Base-by-base conservation (phyloP, 2,888 invertebrate genomes). In the Podotricha telesiphe region DNA sequence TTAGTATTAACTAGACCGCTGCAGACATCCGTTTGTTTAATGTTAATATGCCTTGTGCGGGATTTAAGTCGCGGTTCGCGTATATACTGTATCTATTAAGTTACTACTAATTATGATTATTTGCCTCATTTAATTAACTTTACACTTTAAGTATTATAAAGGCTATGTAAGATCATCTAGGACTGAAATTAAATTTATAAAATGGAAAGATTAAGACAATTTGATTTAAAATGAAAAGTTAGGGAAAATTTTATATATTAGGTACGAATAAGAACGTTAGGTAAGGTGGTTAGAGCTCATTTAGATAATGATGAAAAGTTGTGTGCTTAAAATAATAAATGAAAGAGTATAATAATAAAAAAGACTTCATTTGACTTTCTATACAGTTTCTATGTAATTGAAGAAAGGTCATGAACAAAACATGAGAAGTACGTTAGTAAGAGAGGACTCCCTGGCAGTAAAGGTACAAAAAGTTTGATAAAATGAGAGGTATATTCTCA, bases 1-100 rank as follows among this genome's bases (percentile, higher is more conserved):
- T 51, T 22, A 22, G 15, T 51, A 51, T 22, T 51, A 51, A 22
- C 51, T 51, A 48, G 48, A 48, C 19, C 20, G 19, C 1, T 19
- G 22, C 22, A 51, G 22, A 51, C 22, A 51, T 51, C 22, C 22
- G 51, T 51, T 51, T 51, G 51, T 51, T 22, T 22, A 51, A 51
- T 51, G 15, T 15, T 51, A 22, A 51, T 22, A 51, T 22, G 20
- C 51, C 51, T 22, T 22, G 22, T 51, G 51, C 51, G 22, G 51
- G 15, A 22, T 51, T 22, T 51, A 51, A 51, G 51, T 22, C 51
- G 42, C 13, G 3, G 7, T 51, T 22, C 51, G n/a, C 22, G 20
- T 4, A 6, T 28, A 28, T 51, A 15, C 22, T 7, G 51, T 51
- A 51, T 51, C 15, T 51, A 51, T 22, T 22, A 51, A 51, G 7